Conservation (phyloP, 2,113 vertebrate species). For the Pedetes capensis region DNA sequence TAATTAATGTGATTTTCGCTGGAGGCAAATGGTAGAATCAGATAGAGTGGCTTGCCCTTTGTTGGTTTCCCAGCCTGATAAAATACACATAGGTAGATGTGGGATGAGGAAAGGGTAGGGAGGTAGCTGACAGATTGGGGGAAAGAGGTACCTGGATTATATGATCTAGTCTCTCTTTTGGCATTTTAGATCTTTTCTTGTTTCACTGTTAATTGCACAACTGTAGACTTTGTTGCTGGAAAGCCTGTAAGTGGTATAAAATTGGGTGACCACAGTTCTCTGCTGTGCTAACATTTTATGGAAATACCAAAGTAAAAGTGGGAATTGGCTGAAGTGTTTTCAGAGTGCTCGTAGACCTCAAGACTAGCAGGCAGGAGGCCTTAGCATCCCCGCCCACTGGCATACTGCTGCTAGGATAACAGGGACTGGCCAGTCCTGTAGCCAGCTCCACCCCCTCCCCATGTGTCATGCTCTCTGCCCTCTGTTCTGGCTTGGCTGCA, state of each 20-base stretch:
- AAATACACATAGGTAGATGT: not conserved
- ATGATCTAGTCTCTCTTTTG: not conserved
- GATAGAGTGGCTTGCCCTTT: not conserved
- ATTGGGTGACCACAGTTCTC: not conserved
- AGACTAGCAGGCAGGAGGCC: not conserved
- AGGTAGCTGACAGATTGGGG: too few relatives aligned
- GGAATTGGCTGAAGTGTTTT: not conserved
- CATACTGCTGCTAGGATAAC: not conserved
- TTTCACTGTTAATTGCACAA: not conserved
- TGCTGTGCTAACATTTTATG: not conserved
- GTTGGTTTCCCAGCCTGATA: not conserved
- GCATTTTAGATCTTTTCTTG: not conserved
- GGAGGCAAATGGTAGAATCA: not conserved
- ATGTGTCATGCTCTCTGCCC: not conserved
- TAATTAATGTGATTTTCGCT: conserved; percentile 4
- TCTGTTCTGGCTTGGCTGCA: not conserved
- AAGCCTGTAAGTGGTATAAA: not conserved
- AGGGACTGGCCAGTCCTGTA: not conserved
- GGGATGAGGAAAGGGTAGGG: not conserved
- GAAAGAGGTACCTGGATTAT: not conserved
- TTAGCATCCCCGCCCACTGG: not conserved
- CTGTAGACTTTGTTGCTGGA: not conserved
- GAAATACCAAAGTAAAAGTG: conserved; percentile 19
- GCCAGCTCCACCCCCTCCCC: not conserved
- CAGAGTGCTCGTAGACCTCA: not conserved